Evolutionary conservation across 2,113 vertebrate species (phyloP).

Genomic region (Globicephala melas): DNA sequence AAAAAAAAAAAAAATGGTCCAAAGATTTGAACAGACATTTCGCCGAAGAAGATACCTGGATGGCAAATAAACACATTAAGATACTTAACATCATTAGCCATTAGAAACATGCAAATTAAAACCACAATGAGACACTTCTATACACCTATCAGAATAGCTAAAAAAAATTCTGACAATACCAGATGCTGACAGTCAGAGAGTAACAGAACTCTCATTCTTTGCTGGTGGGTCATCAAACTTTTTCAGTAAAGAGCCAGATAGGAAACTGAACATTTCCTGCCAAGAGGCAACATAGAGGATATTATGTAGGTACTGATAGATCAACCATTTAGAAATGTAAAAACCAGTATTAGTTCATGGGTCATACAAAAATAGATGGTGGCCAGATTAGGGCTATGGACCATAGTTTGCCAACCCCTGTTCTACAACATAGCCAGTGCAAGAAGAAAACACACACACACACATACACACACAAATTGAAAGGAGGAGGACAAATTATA

Average conservation of each 20-base stretch:
- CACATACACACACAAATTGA: neutral
- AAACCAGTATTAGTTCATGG: neutral
- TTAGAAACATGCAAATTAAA: neutral
- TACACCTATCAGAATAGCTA: neutral
- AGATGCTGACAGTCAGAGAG: neutral
- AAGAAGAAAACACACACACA: neutral
- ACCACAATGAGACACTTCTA: neutral
- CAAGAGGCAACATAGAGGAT: neutral
- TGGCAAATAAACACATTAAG: neutral
- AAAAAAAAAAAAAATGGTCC: neutral
- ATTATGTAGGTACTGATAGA: neutral
- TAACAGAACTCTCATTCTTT: neutral
- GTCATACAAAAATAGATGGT: neutral
- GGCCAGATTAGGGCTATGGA: neutral
- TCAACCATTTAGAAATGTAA: neutral
- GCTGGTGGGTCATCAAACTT: neutral
- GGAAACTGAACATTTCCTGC: neutral
- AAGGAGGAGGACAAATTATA: neutral
- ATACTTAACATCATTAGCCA: neutral
- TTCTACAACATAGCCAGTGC: neutral
- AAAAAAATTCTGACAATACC: neutral
- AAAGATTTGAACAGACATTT: neutral
- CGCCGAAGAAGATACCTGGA: neutral
- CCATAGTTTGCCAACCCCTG: neutral
- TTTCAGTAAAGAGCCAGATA: neutral